Conservation (phyloP, 2,113 vertebrate species). For the Martes martes region DNA sequence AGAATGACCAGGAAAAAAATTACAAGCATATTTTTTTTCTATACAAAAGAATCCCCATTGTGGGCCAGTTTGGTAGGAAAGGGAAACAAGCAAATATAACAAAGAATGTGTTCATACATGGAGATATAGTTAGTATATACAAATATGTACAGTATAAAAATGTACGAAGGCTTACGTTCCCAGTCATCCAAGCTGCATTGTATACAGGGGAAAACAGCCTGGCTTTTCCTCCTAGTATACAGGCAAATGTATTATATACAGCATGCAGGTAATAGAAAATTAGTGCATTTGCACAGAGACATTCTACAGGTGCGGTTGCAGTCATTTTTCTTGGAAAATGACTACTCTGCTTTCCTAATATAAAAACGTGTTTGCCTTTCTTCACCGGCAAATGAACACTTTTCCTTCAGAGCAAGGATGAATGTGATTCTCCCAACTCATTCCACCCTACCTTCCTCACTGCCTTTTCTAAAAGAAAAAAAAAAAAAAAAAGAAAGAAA, state of each 20-base stretch:
- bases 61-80: slow-evolving; percentile 80
- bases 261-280: slow-evolving; percentile 81
- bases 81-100: slow-evolving; percentile 82
- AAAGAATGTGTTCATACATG: slow-evolving; percentile 84
- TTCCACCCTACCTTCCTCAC: background rate
- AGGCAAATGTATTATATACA: slow-evolving; percentile 77
- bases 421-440: slow-evolving; percentile 7
- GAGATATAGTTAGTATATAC: slow-evolving; percentile 84
- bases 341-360: slow-evolving; percentile 46
- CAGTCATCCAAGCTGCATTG: slow-evolving; percentile 77
- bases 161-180: slow-evolving; percentile 73
- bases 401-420: slow-evolving; percentile 35
- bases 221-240: background rate
- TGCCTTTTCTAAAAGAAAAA: background rate
- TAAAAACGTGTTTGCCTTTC: slow-evolving; percentile 74
- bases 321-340: slow-evolving; percentile 63
- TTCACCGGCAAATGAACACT: slow-evolving; percentile 61
- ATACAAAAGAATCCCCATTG: slow-evolving; percentile 66
- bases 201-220: slow-evolving; percentile 64
- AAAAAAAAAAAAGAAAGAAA: background rate
- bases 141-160: slow-evolving; percentile 87
- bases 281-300: slow-evolving; percentile 60
- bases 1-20: slow-evolving; percentile 72
- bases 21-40: slow-evolving; percentile 66
- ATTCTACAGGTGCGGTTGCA: slow-evolving; percentile 64